Percentiles rank a stretch among this genome's conserved stretches.
phyloP scores from a whole-genome alignment of 1,140 invertebrate genomes.

The Arctopsyche grandis region DNA sequence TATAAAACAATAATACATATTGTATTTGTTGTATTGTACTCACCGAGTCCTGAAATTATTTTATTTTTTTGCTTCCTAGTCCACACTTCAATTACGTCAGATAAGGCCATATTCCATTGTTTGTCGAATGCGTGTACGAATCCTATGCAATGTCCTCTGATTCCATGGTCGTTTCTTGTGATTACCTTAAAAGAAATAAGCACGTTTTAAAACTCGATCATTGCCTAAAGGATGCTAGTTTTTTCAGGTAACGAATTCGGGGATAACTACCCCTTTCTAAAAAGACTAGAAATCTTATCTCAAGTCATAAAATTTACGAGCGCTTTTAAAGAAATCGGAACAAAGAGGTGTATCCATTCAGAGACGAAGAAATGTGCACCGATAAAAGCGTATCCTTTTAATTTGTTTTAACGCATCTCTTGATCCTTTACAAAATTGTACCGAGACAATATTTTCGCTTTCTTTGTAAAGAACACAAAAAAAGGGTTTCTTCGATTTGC shows the following conservation, averaged over 20 bases:
- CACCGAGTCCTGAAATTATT: conserved; percentile 60
- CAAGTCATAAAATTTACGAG: neutral
- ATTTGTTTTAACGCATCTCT: no score
- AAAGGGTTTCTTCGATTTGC: no score
- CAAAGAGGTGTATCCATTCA: neutral
- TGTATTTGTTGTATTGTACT: conserved; percentile 4
- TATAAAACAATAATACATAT: no score
- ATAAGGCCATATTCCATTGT: conserved; percentile 91
- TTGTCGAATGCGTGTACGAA: conserved; percentile 91
- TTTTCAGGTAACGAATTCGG: neutral
- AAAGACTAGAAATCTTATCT: neutral
- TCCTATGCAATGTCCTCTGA: conserved; percentile 83
- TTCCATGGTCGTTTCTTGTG: conserved; percentile 70
- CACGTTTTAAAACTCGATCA: neutral
- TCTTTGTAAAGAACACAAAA: no score
- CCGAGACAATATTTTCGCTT: no score
- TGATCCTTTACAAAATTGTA: no score
- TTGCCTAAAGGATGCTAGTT: neutral
- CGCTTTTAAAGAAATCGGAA: neutral
- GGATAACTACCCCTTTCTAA: neutral
- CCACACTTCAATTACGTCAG: conserved; percentile 88
- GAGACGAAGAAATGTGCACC: neutral
- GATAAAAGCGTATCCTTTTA: neutral
- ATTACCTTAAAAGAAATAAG: conserved; percentile 69
- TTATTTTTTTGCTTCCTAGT: conserved; percentile 72